Conservation (phyloP, 2,797 vertebrate genomes). For the Trachops cirrhosus region DNA sequence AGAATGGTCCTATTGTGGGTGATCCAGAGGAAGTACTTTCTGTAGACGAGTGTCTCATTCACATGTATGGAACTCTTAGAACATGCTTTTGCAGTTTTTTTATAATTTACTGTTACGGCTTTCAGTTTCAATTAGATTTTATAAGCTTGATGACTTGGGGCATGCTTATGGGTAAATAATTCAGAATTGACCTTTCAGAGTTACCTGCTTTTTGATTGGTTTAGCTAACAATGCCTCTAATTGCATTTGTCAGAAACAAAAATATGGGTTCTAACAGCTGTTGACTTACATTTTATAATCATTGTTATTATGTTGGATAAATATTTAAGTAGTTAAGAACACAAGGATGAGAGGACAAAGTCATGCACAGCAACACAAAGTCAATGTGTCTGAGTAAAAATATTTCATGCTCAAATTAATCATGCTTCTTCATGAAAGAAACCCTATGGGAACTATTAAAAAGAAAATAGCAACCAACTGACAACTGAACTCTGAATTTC, state of each 20-base stretch:
- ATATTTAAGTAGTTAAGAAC: slow-evolving; percentile 75
- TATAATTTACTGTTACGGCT: slow-evolving; percentile 78
- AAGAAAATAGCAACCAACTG: neutral
- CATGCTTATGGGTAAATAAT: slow-evolving; percentile 81
- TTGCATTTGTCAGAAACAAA: slow-evolving; percentile 80
- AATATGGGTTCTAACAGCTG: slow-evolving; percentile 74
- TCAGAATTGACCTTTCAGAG: slow-evolving; percentile 77
- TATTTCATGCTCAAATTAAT: neutral
- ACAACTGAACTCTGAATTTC: neutral
- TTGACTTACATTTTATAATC: slow-evolving; percentile 74
- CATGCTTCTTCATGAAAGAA: neutral
- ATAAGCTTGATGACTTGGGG: slow-evolving; percentile 79
- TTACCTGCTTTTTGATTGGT: slow-evolving; percentile 72
- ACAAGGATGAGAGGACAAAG: slow-evolving; percentile 57
- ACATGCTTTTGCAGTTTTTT: slow-evolving; percentile 62
- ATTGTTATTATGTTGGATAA: slow-evolving; percentile 75
- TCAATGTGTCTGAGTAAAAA: neutral
- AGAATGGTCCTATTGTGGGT: neutral
- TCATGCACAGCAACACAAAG: slow-evolving; percentile 46
- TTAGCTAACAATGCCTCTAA: slow-evolving; percentile 74
- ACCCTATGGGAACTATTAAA: neutral
- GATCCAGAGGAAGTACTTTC: slow-evolving; percentile 42
- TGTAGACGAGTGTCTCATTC: slow-evolving; percentile 20
- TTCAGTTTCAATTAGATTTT: slow-evolving; percentile 78
- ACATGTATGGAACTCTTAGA: slow-evolving; percentile 35